A percentile compares a stretch with the other conserved stretches of the same genome.
Conservation (phyloP, 2,888 invertebrate genomes). For the Xestobium rufovillosum region DNA sequence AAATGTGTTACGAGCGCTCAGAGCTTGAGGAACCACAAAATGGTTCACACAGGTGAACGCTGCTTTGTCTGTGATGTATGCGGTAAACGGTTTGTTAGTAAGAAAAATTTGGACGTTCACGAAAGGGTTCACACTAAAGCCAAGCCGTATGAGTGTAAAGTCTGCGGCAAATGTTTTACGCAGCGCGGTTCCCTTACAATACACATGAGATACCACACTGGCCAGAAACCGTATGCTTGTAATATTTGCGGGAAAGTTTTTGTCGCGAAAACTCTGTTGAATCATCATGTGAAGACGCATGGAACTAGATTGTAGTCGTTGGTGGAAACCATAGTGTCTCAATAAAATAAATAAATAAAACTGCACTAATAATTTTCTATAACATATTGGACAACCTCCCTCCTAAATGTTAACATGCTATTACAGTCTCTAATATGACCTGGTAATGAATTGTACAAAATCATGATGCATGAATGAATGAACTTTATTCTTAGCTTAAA, state of each 20-base stretch:
- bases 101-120: constrained; percentile 44
- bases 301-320: no score
- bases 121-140: constrained; percentile 49
- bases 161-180: constrained; percentile 50
- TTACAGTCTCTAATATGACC: no score
- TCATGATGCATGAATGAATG: no score
- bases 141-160: constrained; percentile 47
- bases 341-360: no score
- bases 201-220: constrained; percentile 48
- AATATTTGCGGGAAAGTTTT: constrained; percentile 20
- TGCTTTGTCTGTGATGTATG: constrained; percentile 40
- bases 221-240: constrained; percentile 48
- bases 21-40: constrained; percentile 18
- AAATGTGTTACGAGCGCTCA: constrained; percentile 5
- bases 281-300: no score
- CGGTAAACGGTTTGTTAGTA: constrained; percentile 39
- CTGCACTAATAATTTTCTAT: no score
- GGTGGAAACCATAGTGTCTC: no score
- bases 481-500: no score
- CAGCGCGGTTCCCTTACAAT: constrained; percentile 47
- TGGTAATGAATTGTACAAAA: no score
- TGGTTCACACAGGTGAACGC: constrained; percentile 41
- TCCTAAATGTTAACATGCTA: no score
- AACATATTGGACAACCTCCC: no score
- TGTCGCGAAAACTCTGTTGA: no score